These are phyloP conservation scores for Eulacestoma nigropectus DNA, from an alignment of 2,113 vertebrate species.

Conservation along the genomic window DNA sequence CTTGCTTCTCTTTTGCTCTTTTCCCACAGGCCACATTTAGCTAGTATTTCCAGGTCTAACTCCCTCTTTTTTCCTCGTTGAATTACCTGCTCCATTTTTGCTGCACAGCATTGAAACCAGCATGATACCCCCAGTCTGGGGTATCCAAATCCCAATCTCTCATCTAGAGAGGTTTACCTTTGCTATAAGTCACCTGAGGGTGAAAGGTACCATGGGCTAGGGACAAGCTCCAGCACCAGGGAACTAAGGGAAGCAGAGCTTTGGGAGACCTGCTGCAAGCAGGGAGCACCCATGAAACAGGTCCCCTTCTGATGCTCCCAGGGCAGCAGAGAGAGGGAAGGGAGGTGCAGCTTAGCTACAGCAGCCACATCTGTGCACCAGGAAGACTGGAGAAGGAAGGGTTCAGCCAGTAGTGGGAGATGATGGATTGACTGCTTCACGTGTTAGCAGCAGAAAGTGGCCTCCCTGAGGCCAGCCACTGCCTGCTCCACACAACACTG, in stretches of 20 bases:
- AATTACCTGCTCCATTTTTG: background rate
- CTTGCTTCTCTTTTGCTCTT: background rate
- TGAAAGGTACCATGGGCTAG: background rate
- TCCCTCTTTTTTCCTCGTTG: background rate
- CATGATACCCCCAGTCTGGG: background rate
- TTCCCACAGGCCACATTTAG: background rate
- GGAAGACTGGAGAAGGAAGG: background rate
- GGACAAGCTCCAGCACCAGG: background rate
- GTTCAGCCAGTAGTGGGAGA: background rate
- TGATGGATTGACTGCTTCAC: background rate
- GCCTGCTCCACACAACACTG: fast-evolving
- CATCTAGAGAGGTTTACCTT: background rate
- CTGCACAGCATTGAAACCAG: background rate
- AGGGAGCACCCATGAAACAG: background rate
- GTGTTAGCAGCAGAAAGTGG: background rate
- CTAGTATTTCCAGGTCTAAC: background rate
- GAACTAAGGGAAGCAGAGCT: background rate
- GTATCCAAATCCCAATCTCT: background rate
- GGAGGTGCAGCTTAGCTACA: background rate
- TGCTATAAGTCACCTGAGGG: background rate
- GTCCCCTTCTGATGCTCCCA: background rate
- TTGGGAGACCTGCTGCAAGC: background rate
- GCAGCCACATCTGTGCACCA: background rate
- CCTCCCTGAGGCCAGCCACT: background rate
- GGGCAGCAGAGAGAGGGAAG: background rate